Evolutionary conservation across 2,113 vertebrate genomes (phyloP), one percentile per base, ranked within the genome.

Genomic region (Sapajus apella): DNA sequence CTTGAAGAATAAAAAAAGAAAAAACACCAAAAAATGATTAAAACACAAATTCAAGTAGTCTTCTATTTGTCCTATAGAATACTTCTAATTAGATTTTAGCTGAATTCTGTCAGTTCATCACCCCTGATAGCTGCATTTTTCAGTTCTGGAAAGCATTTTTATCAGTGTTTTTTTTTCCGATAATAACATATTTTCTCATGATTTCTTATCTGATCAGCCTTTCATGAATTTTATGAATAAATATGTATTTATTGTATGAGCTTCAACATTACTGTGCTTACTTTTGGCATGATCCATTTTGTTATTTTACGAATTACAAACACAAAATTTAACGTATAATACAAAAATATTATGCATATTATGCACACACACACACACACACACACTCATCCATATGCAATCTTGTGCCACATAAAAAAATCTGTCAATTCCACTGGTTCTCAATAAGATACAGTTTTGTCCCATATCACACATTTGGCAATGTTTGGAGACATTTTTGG

Each of bases 1-100:
- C 87, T 97, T 86, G 77, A 90, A 96, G 66, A 96, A 97, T 94
- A 73, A 56, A 35, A 64, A 13, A 88, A 87, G 52, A 88, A 30
- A 64, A 64, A 4, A 0, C 61, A 64, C 27, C 45, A 66, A 43
- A 91, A 95, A 87, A 94, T 72, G 40, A 90, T 75, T 85, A 86
- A 94, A 87, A 93, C 66, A 75, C 87, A 93, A 84, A 96, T 95
- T 95, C 73, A 52, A 92, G 72, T 90, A 92, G 40, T 55, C 79
- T 17, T 97, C 45, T 5, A 13, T 93, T 90, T 96, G 86, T 58
- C 66, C 86, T 68, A 45, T 82, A 43, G 50, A 92, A 82, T 96
- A 94, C 8, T 84, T 90, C 43, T 85, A 92, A 84, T 93, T 94
- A 85, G 75, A 92, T 84, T 95, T 96, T 96, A 50, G 40, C 45